Base-by-base conservation (phyloP, 37 sponge, comb jelly and placozoan genomes). In the Lycopodina hypogea region DNA sequence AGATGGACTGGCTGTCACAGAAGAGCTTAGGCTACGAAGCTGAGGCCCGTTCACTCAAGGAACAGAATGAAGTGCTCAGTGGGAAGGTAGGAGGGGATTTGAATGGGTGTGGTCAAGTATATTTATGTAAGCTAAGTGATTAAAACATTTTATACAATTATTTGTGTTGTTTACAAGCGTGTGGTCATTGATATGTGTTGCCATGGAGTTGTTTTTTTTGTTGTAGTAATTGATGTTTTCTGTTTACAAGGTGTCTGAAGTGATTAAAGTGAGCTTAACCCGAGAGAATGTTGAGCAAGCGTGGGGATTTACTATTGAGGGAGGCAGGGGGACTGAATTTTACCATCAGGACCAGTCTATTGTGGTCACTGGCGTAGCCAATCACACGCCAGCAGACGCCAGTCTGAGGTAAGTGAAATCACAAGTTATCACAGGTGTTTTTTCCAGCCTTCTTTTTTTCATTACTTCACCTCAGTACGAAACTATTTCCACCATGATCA, bases 261-360 rank as follows among this genome's bases (percentile, higher is more conserved):
- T 1, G 1, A 56, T 75, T 14, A 53, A 28, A 3, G 69, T 84
- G 37, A 76, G 19, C 23, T 14, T 84, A 59, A 58, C 58, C 2
- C 77, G 84, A 2, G 40, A 8, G 22, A 40, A 59, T 15, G 12
- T 32, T 6, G 28, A 56, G 12, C 81, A 79, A 38, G 80, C 87
- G 3, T 86, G 87, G 87, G 87, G 87, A 14, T 86, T 86, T 75
- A 74, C 75, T 24, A 80, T 86, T 22, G 87, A 86, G 28, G 81
- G 87, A 9, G 81, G 87, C 6, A 29, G 48, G 55, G 74, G 66
- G 30, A 56, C 69, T 2, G 81, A 86, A 34, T 74, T 62, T 30
- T 80, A 77, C 38, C 58, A 64, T 35, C 40, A 67, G 33, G 87
- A 86, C 48, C 55, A 57, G 26, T 86, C 87, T n/a, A 80, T 86